Evolutionary conservation across 2,888 invertebrate species (phyloP).

Genomic region (Drosophila anomalata): DNA sequence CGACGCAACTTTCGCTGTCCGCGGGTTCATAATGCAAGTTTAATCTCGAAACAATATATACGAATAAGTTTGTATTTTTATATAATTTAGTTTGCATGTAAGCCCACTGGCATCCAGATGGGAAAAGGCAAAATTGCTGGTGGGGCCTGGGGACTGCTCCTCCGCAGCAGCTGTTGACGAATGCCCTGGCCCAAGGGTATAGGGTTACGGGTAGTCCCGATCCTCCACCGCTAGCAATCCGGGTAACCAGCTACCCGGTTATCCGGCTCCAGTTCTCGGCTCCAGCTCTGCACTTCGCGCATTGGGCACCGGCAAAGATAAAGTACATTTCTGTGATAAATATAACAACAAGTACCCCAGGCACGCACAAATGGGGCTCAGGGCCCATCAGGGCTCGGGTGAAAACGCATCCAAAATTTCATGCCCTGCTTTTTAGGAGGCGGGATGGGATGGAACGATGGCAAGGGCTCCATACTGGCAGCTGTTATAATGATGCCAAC

Average conservation of each 20-base stretch:
- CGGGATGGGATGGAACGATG: neutral
- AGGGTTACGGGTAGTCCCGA: conserved; percentile 22
- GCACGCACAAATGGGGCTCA: conserved; percentile 70
- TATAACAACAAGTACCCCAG: conserved; percentile 80
- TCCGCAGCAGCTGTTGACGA: conserved; percentile 69
- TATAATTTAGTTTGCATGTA: conserved; percentile 35
- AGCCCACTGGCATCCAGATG: conserved; percentile 28
- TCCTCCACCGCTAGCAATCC: conserved; percentile 21
- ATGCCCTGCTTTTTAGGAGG: conserved; percentile 10
- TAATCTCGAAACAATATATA: conserved; percentile 69
- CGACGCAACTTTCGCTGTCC: conserved; percentile 40
- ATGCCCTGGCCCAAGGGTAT: conserved; percentile 48
- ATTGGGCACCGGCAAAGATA: conserved; percentile 65
- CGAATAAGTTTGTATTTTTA: conserved; percentile 23
- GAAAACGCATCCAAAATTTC: conserved; percentile 73
- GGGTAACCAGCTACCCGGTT: conserved; percentile 8
- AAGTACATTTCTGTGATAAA: conserved; percentile 76
- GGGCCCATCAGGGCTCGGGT: conserved; percentile 55
- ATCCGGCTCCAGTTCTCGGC: conserved; percentile 3
- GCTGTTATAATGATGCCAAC: conserved; percentile 78
- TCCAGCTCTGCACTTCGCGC: conserved; percentile 22
- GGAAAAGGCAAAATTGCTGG: conserved; percentile 64
- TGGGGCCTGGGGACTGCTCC: conserved; percentile 50
- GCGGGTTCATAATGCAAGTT: conserved; percentile 69
- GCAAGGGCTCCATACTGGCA: conserved; percentile 47